Conservation (phyloP, 2,797 vertebrate species). For the Diplodus sargus region DNA sequence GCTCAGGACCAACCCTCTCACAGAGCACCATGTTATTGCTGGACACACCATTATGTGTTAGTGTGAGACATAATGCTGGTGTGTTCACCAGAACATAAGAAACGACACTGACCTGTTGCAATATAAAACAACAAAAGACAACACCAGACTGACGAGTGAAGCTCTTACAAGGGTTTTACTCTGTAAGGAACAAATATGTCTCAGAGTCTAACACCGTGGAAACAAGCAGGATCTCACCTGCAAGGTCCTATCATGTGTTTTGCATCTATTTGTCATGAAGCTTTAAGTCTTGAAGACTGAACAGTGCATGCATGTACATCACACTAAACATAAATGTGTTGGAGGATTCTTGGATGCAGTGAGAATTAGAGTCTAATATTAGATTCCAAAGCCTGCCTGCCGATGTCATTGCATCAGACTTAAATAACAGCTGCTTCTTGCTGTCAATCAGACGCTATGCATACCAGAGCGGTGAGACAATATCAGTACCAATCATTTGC, state of each 20-base stretch:
- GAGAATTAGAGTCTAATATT: background rate
- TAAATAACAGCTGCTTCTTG: background rate
- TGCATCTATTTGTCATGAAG: background rate
- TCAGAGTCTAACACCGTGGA: background rate
- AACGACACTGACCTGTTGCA: background rate
- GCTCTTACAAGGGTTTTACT: background rate
- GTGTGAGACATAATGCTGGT: background rate
- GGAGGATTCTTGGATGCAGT: background rate
- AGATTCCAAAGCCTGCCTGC: background rate
- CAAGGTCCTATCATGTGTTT: background rate
- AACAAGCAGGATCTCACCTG: background rate
- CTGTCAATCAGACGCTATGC: background rate
- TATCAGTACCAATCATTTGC: background rate
- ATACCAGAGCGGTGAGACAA: background rate
- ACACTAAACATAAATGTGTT: background rate
- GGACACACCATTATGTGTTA: background rate
- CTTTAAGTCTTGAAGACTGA: background rate
- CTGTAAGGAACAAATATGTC: background rate
- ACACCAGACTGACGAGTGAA: background rate
- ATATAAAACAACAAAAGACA: background rate
- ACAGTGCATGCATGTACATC: background rate
- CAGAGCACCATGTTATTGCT: too few relatives aligned
- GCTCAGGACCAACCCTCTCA: background rate
- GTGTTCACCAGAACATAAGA: too few relatives aligned
- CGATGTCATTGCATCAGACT: background rate